Base-by-base conservation (phyloP, 2,113 vertebrate genomes). In the Pachycephala philippinensis region DNA sequence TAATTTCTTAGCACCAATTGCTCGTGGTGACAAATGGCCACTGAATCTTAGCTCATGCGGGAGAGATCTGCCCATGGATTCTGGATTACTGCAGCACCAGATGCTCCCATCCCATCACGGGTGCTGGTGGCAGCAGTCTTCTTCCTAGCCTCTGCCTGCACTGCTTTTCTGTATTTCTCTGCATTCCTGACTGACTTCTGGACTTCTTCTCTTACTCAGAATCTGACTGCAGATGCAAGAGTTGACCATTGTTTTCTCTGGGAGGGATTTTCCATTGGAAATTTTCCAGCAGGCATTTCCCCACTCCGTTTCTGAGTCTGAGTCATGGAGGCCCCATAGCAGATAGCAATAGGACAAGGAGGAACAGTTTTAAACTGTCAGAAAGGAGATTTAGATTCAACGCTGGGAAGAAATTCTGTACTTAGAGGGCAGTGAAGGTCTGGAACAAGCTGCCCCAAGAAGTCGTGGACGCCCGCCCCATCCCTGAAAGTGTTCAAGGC, bases 91-190 rank as follows among this genome's bases (percentile, higher is more conserved):
- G 20, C 42, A 50, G 8, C 12, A 28, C 14, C 35, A 35, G 27
- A 26, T 31, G 18, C 3, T 66, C 31, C 42, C 2, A 2, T 63
- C 23, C 28, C 33, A 28, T 10, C 20, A 11, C 0, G 0, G 28
- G 4, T 52, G 24, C 27, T 76, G 16, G 15, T 37, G 33, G 21
- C 30, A 59, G 39, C 27, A 53, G 33, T 6, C 2, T 3, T 20
- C 15, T 44, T 70, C 64, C 18, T 18, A 50, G 24, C 8, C 49
- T 39, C 27, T 70, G 44, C 20, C 24, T 1, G 1, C 4, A 12
- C 21, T 75, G 39, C 12, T 86, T 76, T 61, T 44, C 1, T 8
- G 2, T 28, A 42, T 75, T 91, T 17, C 11, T 50, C 33, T 84
- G 42, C 13, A 5, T 56, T 87, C 42, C 22, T 78, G 64, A 66